phyloP scores from a whole-genome alignment of 2,888 invertebrate genomes.

The Alcis repandata region DNA sequence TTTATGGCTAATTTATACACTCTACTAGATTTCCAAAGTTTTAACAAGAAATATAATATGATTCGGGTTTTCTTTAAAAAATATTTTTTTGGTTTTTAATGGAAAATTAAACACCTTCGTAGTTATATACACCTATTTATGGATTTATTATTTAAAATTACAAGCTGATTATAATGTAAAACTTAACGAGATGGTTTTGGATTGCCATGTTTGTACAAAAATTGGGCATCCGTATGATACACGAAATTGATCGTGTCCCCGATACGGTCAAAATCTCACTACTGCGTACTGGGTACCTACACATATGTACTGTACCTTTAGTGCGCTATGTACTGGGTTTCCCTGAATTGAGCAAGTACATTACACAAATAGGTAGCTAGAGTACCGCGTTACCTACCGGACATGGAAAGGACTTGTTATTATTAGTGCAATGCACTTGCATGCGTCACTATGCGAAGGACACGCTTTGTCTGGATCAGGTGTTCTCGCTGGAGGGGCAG shows the following conservation, averaged over 20 bases:
- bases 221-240: not conserved
- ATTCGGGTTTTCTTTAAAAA: not conserved
- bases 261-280: not conserved
- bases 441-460: slow-evolving; percentile 82
- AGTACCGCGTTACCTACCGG: slow-evolving; percentile 67
- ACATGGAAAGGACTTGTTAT: slow-evolving; percentile 75
- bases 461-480: slow-evolving; percentile 85
- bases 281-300: not conserved
- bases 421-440: slow-evolving; percentile 84
- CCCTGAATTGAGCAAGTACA: slow-evolving; percentile 28
- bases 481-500: slow-evolving; percentile 56
- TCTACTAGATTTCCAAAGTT: slow-evolving; percentile 3
- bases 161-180: not conserved
- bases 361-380: slow-evolving; percentile 35
- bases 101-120: not conserved
- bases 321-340: slow-evolving; percentile 14
- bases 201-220: not conserved
- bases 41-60: not conserved
- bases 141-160: not conserved
- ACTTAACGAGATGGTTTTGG: not conserved
- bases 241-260: not conserved
- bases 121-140: not conserved
- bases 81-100: not conserved
- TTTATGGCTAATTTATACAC: slow-evolving; percentile 22
- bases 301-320: too few relatives aligned